Base-by-base conservation (phyloP, 2,888 invertebrate genomes). In the Endotricha flammealis region DNA sequence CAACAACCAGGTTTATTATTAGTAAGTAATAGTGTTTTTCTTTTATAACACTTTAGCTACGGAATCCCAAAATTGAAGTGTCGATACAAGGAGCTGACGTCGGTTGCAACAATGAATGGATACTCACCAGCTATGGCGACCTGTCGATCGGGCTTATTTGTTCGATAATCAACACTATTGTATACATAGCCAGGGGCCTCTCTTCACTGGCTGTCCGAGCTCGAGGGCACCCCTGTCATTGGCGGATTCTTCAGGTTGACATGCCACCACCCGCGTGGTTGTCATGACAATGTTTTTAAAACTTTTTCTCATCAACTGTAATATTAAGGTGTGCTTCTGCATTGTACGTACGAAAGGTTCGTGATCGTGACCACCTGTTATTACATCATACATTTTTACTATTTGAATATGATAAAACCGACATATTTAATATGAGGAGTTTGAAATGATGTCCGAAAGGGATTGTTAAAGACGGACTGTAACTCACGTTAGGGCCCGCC, bases 21-120 rank as follows among this genome's bases (percentile, higher is more conserved):
- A n/a, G n/a, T n/a, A n/a, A n/a, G n/a, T n/a, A n/a, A n/a, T n/a
- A n/a, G n/a, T n/a, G n/a, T n/a, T n/a, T n/a, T n/a, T n/a, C n/a
- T n/a, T n/a, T n/a, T n/a, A n/a, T n/a, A n/a, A n/a, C n/a, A n/a
- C n/a, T n/a, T n/a, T n/a, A n/a, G n/a, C n/a, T n/a, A n/a, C n/a
- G n/a, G n/a, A n/a, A n/a, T n/a, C n/a, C n/a, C n/a, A 76, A 76
- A 77, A 72, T 54, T 66, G 56, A 70, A 80, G 74, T 71, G 71
- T 53, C 66, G 53, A 62, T 74, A 77, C 64, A 73, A 78, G 77
- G 61, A 76, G 72, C 70, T 48, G 48, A 57, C 60, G 58, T 59
- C 63, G 64, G 49, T 53, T 58, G 53, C 58, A 64, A 73, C 70
- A 73, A 71, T 76, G 64, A 57, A 53, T 50, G 44, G 37, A 44